These are phyloP conservation scores for Listrodromus nycthemerus DNA, from an alignment of 2,888 invertebrate genomes.

Conservation along the genomic window DNA sequence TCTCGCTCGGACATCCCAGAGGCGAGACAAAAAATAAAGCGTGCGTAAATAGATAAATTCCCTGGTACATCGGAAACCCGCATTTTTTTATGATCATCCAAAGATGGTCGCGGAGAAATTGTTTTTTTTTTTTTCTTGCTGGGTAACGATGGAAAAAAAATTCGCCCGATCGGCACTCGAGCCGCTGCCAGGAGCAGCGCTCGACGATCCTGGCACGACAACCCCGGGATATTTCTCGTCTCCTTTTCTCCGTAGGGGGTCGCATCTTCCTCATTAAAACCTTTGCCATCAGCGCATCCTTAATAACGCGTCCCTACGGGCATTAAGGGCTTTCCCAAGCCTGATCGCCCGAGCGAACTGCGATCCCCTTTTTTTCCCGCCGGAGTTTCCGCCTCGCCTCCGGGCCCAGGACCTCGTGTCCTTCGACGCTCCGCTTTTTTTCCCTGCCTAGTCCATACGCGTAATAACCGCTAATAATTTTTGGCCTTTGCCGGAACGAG, in stretches of 20 bases:
- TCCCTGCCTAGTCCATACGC: conserved; percentile 47
- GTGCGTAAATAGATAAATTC: neutral
- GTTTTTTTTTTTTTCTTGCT: neutral
- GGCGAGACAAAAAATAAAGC: neutral
- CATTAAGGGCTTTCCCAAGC: conserved; percentile 36
- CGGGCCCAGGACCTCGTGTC: conserved; percentile 57
- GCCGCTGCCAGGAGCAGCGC: too few relatives aligned
- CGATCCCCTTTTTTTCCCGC: conserved; percentile 31
- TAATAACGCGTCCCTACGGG: conserved; percentile 43
- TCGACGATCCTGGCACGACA: too few relatives aligned
- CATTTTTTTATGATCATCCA: neutral
- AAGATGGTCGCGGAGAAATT: neutral
- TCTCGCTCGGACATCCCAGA: neutral
- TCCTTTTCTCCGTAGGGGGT: neutral
- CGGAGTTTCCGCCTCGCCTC: conserved; percentile 54
- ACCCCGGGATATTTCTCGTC: too few relatives aligned
- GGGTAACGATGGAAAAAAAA: neutral
- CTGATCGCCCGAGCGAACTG: conserved; percentile 29
- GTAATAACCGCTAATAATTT: conserved; percentile 70
- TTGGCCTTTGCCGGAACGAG: conserved; percentile 58
- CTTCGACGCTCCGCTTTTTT: conserved; percentile 19
- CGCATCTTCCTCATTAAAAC: conserved; percentile 32
- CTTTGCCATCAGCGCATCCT: conserved; percentile 31
- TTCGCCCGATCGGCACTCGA: neutral
- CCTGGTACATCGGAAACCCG: neutral